These are phyloP conservation scores for Oryzias celebensis DNA, from an alignment of 2,113 vertebrate genomes.

Conservation along the genomic window DNA sequence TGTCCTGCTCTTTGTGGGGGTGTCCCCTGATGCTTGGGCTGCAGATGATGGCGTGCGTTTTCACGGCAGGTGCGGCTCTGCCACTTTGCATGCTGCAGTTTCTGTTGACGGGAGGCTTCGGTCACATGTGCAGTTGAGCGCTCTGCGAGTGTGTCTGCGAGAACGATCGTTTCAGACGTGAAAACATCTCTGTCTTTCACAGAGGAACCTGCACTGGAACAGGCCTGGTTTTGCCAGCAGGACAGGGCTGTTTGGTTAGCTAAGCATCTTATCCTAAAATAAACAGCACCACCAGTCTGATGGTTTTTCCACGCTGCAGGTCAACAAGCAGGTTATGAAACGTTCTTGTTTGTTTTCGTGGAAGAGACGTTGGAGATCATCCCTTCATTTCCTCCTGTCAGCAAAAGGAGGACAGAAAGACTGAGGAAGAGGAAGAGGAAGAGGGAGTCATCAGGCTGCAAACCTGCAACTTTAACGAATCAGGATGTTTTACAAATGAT, in stretches of 20 bases:
- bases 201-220: conserved; percentile 1
- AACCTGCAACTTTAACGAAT: conserved; percentile 24
- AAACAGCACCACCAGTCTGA: conserved; percentile 33
- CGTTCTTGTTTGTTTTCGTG: conserved; percentile 57
- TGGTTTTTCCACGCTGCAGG: conserved; percentile 47
- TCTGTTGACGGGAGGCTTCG: conserved; percentile 12
- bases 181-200: too few species aligned
- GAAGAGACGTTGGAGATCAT: conserved; percentile 63
- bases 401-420: conserved; percentile 41
- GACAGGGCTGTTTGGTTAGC: conserved; percentile 21
- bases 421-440: conserved; percentile 52
- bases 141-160: too few species aligned
- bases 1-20: conserved; percentile 52
- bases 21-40: conserved; percentile 22
- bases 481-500: conserved; percentile 30
- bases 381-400: conserved; percentile 68
- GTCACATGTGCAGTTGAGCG: conserved; percentile 15
- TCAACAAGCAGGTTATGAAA: conserved; percentile 61
- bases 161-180: too few species aligned
- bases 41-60: conserved; percentile 10
- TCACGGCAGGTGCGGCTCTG: conserved; percentile 44
- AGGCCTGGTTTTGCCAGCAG: not conserved
- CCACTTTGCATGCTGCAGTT: conserved; percentile 18
- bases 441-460: conserved; percentile 39
- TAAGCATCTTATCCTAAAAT: conserved; percentile 45